Conservation (phyloP, 2,888 invertebrate genomes). For the Cephonodes hylas region DNA sequence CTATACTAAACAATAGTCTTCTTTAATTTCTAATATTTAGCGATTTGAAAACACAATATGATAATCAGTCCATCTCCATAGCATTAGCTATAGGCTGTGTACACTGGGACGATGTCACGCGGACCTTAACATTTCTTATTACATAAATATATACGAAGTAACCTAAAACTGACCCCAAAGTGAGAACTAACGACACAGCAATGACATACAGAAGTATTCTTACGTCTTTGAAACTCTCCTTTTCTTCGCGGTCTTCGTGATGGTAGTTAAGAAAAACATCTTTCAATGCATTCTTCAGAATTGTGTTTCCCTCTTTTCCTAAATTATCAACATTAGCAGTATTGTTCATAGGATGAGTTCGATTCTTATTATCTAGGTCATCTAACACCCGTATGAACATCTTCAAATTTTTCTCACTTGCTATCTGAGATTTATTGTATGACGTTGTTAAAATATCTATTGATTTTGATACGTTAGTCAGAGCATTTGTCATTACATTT, state of each 20-base stretch:
- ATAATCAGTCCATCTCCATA: slow-evolving; percentile 13
- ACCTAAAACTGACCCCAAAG: not conserved
- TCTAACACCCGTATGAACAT: not conserved
- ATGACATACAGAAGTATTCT: slow-evolving; percentile 1
- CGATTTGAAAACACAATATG: no score
- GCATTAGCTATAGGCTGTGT: slow-evolving; percentile 20
- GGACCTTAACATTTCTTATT: not conserved
- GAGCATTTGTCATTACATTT: not conserved
- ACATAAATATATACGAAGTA: not conserved
- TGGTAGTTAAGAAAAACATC: not conserved
- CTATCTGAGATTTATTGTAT: slow-evolving; percentile 1
- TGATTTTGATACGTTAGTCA: not conserved
- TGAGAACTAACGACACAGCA: not conserved
- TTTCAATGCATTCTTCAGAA: not conserved
- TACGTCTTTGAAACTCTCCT: not conserved
- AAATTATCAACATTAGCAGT: not conserved
- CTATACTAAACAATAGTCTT: no score
- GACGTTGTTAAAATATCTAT: not conserved
- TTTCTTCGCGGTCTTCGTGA: not conserved
- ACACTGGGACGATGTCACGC: not conserved
- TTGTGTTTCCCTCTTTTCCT: not conserved
- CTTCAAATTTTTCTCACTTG: slow-evolving; percentile 3
- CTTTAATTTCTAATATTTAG: no score
- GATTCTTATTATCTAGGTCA: not conserved
- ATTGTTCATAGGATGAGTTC: not conserved